Percentiles rank a stretch among this genome's conserved stretches.
Evolutionary conservation across 1,140 invertebrate genomes (phyloP).

Genomic region (Colletes latitarsis): DNA sequence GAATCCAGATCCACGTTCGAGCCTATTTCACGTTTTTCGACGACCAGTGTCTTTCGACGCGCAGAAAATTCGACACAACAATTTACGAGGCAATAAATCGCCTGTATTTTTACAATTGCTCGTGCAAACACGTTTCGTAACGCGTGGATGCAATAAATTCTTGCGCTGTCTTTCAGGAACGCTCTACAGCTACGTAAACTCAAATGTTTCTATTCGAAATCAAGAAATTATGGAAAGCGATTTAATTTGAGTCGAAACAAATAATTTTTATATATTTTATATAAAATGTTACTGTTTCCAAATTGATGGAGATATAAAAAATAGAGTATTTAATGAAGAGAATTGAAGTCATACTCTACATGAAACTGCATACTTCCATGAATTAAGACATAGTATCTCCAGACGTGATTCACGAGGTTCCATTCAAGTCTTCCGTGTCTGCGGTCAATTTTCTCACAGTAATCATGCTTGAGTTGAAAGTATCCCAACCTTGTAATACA

Average conservation of each 20-base stretch:
- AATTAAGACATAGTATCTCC: neutral
- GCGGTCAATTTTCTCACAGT: neutral
- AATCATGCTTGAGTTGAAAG: neutral
- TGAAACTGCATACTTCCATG: neutral
- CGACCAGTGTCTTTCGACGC: neutral
- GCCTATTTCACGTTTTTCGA: neutral
- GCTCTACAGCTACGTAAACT: neutral
- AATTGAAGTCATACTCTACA: neutral
- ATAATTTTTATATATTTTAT: no score
- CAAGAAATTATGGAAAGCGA: no score
- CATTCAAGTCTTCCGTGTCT: neutral
- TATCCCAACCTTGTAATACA: neutral
- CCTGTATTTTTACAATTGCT: neutral
- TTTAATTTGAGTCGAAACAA: no score
- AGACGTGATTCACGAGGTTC: constrained; percentile 5
- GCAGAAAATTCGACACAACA: neutral
- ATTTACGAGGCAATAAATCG: neutral
- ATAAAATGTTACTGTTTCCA: no score
- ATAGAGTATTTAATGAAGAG: neutral
- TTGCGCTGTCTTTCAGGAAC: neutral
- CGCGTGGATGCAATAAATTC: neutral
- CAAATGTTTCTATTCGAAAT: neutral
- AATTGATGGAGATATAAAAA: no score
- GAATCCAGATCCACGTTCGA: neutral
- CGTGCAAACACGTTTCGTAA: constrained; percentile 20